phyloP scores from a whole-genome alignment of 2,888 invertebrate species.

The Erebia aethiops region DNA sequence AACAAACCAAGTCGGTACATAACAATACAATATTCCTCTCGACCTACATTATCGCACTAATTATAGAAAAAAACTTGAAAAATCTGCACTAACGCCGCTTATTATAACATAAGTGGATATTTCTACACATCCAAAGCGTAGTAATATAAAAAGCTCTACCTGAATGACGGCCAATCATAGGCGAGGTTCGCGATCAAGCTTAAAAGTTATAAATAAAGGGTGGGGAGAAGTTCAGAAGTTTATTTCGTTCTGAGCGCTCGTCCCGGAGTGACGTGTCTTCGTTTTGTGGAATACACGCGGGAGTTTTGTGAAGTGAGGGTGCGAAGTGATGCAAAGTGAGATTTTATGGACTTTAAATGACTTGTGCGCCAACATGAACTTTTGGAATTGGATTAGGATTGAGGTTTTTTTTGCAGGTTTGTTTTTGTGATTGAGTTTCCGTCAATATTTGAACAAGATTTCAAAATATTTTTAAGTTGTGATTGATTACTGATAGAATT shows the following conservation, averaged over 20 bases:
- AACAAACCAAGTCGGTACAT: no score
- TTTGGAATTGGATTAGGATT: slow-evolving; percentile 26
- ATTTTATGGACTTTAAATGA: slow-evolving; percentile 22
- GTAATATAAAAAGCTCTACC: slow-evolving; percentile 41
- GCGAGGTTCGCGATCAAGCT: slow-evolving; percentile 28
- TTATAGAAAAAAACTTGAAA: background rate
- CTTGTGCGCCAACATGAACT: slow-evolving; percentile 25
- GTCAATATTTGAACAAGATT: background rate
- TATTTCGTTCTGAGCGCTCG: slow-evolving; percentile 28
- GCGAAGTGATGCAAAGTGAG: slow-evolving; percentile 27
- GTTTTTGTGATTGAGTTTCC: slow-evolving; percentile 6
- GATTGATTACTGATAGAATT: no score
- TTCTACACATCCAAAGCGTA: background rate
- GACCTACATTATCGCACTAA: no score
- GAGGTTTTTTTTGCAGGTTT: slow-evolving; percentile 22
- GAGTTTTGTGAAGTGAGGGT: slow-evolving; percentile 27
- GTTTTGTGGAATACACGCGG: slow-evolving; percentile 16
- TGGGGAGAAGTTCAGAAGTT: slow-evolving; percentile 20
- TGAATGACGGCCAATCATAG: slow-evolving; percentile 35
- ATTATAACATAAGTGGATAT: background rate
- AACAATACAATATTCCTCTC: background rate
- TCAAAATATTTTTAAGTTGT: no score
- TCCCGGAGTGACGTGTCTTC: slow-evolving; percentile 15
- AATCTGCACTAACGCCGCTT: background rate
- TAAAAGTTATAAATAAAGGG: slow-evolving; percentile 35